These are phyloP conservation scores for Chiloscyllium punctatum DNA, from an alignment of 2,797 vertebrate species.

Conservation along the genomic window DNA sequence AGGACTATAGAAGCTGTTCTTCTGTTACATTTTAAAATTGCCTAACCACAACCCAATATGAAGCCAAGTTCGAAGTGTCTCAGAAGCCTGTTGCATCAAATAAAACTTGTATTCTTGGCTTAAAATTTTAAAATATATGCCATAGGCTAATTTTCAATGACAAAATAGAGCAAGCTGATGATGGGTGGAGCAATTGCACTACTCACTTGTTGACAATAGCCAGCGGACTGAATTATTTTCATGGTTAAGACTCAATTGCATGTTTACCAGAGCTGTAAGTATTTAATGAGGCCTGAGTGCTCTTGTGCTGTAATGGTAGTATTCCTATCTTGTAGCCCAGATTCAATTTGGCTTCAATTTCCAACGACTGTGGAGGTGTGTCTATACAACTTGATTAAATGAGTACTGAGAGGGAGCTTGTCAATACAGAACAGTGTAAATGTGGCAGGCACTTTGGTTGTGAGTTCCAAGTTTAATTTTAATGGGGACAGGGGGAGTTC, in stretches of 20 bases:
- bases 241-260: not conserved
- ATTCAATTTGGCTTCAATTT: too few relatives aligned
- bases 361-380: too few relatives aligned
- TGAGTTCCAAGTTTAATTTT: not conserved
- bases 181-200: not conserved
- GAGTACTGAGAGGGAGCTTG: not conserved
- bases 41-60: not conserved
- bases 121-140: not conserved
- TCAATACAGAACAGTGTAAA: not conserved
- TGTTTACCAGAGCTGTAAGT: not conserved
- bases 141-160: not conserved
- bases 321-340: too few relatives aligned
- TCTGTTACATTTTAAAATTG: not conserved
- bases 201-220: not conserved
- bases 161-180: too few relatives aligned
- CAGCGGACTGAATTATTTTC: not conserved
- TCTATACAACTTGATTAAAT: not conserved
- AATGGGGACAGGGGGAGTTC: too few relatives aligned
- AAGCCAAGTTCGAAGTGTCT: not conserved
- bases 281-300: too few relatives aligned
- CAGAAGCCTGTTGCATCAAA: not conserved
- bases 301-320: too few relatives aligned
- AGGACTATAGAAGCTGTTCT: not conserved
- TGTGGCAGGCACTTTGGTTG: not conserved
- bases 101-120: not conserved